Evolutionary conservation across 2,797 vertebrate genomes (phyloP).

Genomic region (Ptychadena robeensis): DNA sequence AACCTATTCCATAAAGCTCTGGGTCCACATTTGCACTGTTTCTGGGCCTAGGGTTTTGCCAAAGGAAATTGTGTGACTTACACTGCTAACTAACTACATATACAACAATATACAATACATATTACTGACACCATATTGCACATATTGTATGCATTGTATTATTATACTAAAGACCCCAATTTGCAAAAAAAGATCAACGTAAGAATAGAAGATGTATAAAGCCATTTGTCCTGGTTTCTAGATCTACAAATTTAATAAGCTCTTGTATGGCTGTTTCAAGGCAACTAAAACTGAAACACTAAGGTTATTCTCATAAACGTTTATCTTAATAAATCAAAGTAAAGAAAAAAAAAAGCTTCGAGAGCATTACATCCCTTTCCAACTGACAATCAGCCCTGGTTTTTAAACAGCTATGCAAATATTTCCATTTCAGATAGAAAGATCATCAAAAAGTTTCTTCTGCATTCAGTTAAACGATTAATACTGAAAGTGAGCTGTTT

Average conservation of each 20-base stretch:
- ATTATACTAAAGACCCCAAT: too few species aligned
- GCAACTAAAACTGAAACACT: slow-evolving; percentile 27
- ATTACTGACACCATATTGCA: too few species aligned
- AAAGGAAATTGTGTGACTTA: too few species aligned
- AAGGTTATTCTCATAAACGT: slow-evolving; percentile 30
- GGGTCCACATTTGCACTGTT: too few species aligned
- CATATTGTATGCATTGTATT: too few species aligned
- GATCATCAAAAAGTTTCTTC: slow-evolving; percentile 11
- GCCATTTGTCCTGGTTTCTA: too few species aligned
- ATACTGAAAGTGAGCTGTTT: slow-evolving; percentile 55
- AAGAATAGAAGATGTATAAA: too few species aligned
- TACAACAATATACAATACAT: too few species aligned
- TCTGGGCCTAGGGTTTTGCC: too few species aligned
- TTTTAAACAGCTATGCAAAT: slow-evolving; percentile 49
- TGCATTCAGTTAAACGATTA: slow-evolving; percentile 29
- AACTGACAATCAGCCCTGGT: slow-evolving; percentile 24
- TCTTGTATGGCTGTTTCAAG: not conserved
- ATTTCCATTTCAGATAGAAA: slow-evolving; percentile 32
- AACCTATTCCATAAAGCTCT: too few species aligned
- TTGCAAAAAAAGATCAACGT: too few species aligned
- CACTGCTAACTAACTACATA: too few species aligned
- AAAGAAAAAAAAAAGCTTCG: not conserved
- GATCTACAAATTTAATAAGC: not conserved
- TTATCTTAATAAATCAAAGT: slow-evolving; percentile 22
- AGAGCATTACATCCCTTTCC: slow-evolving; percentile 5